These are phyloP conservation scores for Anoplopoma fimbria DNA, from an alignment of 2,113 vertebrate genomes.

Conservation along the genomic window DNA sequence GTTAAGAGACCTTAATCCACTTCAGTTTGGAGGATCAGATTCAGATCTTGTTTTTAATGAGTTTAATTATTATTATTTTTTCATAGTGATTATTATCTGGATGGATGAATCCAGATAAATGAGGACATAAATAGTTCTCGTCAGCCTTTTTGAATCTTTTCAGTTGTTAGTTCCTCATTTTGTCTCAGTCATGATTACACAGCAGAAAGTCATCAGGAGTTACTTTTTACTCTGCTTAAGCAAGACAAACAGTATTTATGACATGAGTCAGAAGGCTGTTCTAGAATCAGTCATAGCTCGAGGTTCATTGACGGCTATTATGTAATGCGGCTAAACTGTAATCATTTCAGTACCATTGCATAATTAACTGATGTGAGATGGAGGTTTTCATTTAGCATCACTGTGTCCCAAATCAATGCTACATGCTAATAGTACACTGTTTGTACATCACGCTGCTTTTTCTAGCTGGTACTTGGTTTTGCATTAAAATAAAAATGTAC, in stretches of 20 bases:
- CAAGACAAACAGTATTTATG: too few species aligned
- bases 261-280: neutral
- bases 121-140: neutral
- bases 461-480: too few species aligned
- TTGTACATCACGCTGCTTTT: neutral
- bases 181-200: neutral
- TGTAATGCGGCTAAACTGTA: neutral
- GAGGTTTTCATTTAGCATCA: neutral
- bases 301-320: neutral
- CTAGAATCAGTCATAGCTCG: neutral
- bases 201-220: neutral
- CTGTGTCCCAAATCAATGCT: neutral
- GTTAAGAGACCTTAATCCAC: too few species aligned
- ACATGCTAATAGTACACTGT: neutral
- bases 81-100: neutral
- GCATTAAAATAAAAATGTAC: too few species aligned
- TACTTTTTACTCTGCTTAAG: neutral
- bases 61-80: neutral
- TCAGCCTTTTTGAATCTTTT: neutral
- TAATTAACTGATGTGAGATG: neutral
- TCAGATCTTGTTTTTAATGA: too few species aligned
- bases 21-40: too few species aligned
- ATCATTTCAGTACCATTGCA: neutral
- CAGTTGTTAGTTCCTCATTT: neutral
- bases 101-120: neutral